These are phyloP conservation scores for Tenthredo distinguenda DNA, from an alignment of 2,888 invertebrate species.

Conservation along the genomic window DNA sequence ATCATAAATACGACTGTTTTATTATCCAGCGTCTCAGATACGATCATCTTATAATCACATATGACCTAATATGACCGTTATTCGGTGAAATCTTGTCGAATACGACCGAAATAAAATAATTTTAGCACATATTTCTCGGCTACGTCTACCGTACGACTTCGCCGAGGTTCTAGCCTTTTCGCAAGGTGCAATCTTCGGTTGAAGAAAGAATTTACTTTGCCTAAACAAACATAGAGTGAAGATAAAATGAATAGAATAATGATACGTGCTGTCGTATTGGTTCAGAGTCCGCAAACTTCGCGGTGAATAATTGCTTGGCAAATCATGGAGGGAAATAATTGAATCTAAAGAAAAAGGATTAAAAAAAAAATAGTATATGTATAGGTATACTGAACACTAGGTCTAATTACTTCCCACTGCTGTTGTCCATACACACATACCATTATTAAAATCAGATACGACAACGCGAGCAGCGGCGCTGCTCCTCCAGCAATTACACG, in stretches of 20 bases:
- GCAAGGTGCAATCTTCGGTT: background rate
- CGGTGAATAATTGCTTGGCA: background rate
- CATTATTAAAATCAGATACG: conserved; percentile 31
- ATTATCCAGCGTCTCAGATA: background rate
- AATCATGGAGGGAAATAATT: background rate
- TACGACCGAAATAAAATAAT: background rate
- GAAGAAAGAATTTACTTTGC: background rate
- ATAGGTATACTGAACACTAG: background rate
- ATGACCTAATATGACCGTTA: background rate
- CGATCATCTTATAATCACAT: background rate
- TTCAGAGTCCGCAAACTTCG: background rate
- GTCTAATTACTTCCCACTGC: conserved; percentile 12
- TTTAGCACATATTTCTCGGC: background rate
- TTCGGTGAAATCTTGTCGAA: background rate
- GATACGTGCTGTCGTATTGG: background rate
- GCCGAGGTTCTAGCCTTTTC: no score
- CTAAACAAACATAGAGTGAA: background rate
- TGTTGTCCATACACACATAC: background rate
- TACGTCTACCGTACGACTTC: background rate
- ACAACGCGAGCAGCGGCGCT: background rate
- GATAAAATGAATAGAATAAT: background rate
- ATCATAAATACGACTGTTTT: no score
- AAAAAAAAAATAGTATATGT: background rate
- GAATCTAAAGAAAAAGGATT: background rate
- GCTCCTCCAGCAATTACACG: conserved; percentile 8